Percentiles rank a stretch among this genome's conserved stretches.
These are phyloP conservation scores for Harpagoxenus sublaevis DNA, from an alignment of 2,888 invertebrate genomes.

Conservation along the genomic window DNA sequence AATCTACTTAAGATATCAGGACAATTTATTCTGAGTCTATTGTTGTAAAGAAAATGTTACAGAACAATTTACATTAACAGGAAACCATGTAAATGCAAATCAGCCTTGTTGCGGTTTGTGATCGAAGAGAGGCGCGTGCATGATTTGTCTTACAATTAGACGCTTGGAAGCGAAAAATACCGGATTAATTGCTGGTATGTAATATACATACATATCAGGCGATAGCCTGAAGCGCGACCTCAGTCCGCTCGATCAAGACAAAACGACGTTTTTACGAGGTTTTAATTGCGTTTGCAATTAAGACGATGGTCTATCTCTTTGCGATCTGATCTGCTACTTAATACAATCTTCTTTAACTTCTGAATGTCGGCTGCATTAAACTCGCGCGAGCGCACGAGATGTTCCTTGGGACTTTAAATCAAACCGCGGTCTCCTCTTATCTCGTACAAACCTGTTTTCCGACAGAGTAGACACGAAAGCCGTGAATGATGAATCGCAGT, in stretches of 20 bases:
- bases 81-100: slow-evolving; percentile 59
- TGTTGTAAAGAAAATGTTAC: slow-evolving; percentile 50
- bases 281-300: slow-evolving; percentile 46
- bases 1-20: slow-evolving; percentile 36
- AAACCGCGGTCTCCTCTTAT: slow-evolving; percentile 22
- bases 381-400: neutral
- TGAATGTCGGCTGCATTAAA: slow-evolving; percentile 36
- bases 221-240: slow-evolving; percentile 13
- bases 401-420: slow-evolving; percentile 36
- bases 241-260: slow-evolving; percentile 5
- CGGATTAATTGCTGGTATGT: slow-evolving; percentile 13
- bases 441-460: slow-evolving; percentile 38
- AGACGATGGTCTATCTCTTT: slow-evolving; percentile 34
- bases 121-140: slow-evolving; percentile 31
- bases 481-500: slow-evolving; percentile 20
- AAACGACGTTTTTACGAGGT: slow-evolving; percentile 36
- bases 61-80: slow-evolving; percentile 47
- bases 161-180: slow-evolving; percentile 34
- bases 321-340: slow-evolving; percentile 23
- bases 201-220: slow-evolving; percentile 12
- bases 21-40: slow-evolving; percentile 54
- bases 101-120: neutral
- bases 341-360: slow-evolving; percentile 38
- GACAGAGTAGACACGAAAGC: slow-evolving; percentile 12
- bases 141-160: slow-evolving; percentile 48